A percentile compares a stretch with the other conserved stretches of the same genome.
These are phyloP conservation scores for Cavia porcellus DNA, from an alignment of 2,113 vertebrate genomes.

Conservation along the genomic window DNA sequence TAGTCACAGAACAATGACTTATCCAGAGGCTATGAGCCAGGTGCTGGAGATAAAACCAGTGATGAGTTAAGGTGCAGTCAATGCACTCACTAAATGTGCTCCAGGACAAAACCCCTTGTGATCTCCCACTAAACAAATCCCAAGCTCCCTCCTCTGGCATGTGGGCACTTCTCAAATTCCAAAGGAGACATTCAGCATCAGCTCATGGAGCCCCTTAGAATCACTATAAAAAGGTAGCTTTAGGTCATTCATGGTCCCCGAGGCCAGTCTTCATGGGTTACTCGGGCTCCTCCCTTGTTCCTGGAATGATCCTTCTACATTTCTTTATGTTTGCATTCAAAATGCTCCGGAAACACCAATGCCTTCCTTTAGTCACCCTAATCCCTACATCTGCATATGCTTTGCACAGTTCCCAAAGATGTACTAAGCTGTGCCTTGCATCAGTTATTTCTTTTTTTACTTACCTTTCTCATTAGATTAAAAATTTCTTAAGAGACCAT, in stretches of 20 bases:
- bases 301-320: neutral
- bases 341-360: neutral
- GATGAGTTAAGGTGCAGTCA: neutral
- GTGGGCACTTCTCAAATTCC: neutral
- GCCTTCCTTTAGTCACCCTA: neutral
- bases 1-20: neutral
- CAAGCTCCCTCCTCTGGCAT: neutral
- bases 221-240: neutral
- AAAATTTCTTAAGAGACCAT: neutral
- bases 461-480: neutral
- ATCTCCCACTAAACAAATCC: neutral
- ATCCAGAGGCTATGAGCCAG: neutral
- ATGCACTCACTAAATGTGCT: neutral
- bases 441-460: neutral
- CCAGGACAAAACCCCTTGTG: neutral
- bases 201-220: neutral
- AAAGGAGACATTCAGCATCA: neutral
- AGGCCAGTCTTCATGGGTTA: neutral
- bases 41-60: neutral
- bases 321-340: neutral
- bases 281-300: neutral
- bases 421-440: neutral
- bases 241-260: neutral
- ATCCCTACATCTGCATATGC: too few relatives aligned
- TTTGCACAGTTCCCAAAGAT: neutral